Evolutionary conservation across 2,113 vertebrate species (phyloP).

Genomic region (Rattus norvegicus): GRCr8 NC_086021.1:73205001-73205500

Average conservation of each 20-base stretch:
- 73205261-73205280: constrained; percentile 51
- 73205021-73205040: no score
- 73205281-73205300: constrained; percentile 74
- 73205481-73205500: background rate
- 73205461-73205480: background rate
- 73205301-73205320: constrained; percentile 72
- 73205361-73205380: constrained; percentile 34
- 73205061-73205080: no score
- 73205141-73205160: constrained; percentile 21
- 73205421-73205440: background rate
- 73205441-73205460: background rate
- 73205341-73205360: constrained; percentile 60
- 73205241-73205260: constrained; percentile 65
- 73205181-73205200: constrained; percentile 1
- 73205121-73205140: background rate
- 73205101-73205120: no score
- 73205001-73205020: no score
- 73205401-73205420: background rate
- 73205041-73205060: no score
- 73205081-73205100: no score
- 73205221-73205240: constrained; percentile 62
- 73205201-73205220: constrained; percentile 64
- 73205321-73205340: constrained; percentile 58
- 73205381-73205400: constrained; percentile 58
- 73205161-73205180: background rate